Evolutionary conservation across 1,140 invertebrate genomes (phyloP), one percentile per base, ranked within the genome.

Genomic region (Zaprionus inermis): DNA sequence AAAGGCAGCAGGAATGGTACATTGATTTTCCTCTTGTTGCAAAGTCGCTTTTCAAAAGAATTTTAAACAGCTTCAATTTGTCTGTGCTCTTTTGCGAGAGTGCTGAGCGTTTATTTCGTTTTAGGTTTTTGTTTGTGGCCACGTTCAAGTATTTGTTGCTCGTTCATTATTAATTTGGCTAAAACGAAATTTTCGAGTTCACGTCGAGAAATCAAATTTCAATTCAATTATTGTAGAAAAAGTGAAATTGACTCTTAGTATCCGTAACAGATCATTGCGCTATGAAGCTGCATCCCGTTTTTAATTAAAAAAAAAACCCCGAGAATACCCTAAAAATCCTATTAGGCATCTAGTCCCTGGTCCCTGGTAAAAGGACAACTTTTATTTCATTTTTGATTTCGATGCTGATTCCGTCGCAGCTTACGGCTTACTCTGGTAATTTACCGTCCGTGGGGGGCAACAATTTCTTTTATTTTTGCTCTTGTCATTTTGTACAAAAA

Each of bases 401-500:
- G n/a, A 41, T 49, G 44, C 18, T 22, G 10, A 49, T 49, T 49
- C 44, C 18, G 18, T 49, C 18, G 44, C 44, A 49, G 44, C 44
- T 30, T 56, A 60, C 32, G 38, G 64, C 58, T 52, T 61, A 30
- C 57, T 30, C 20, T 74, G 44, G 36, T 32, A 49, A 49, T 49
- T 49, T 49, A 49, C 18, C 12, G 18, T 5, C 44, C 44, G 18
- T 18, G 2, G 20, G 34, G 58, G 46, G 54, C 24, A 63, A 74
- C 69, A 32, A 10, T 7, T 10, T 7, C 58, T 55, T 71, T 68
- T 38, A 7, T 49, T 56, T 70, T 28, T 28, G 55, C 60, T 63
- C 78, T 84, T 80, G 68, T 79, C 75, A 85, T 85, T 78, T 85
- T 68, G 79, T 18, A 71, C 68, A 56, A 60, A 86, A 88, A 79